Percentiles rank a stretch among this genome's conserved stretches.
Evolutionary conservation across 2,888 invertebrate species (phyloP).

Genomic region (Prosapia bicincta): DNA sequence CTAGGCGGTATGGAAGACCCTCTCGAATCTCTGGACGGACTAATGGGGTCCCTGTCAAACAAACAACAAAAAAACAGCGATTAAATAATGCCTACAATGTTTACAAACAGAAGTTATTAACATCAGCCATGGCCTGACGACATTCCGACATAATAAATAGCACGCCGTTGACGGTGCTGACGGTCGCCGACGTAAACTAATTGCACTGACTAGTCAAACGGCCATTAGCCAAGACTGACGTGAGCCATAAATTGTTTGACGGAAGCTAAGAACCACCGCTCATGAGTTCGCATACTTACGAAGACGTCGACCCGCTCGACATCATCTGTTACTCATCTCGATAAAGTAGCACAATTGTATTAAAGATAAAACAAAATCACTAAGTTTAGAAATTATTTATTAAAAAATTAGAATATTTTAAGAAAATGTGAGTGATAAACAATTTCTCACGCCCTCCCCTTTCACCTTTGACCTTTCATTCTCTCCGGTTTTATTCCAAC

Average conservation of each 20-base stretch:
- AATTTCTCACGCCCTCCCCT: neutral
- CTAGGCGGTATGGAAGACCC: constrained; percentile 63
- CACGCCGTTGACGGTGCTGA: constrained; percentile 18
- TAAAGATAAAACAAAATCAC: no score
- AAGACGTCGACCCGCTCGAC: neutral
- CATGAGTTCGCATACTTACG: constrained; percentile 3
- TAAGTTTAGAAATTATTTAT: neutral
- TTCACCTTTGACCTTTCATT: neutral
- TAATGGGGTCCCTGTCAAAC: constrained; percentile 62
- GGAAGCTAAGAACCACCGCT: constrained; percentile 11
- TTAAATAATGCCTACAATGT: constrained; percentile 1
- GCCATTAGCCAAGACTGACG: constrained; percentile 23
- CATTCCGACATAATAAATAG: constrained; percentile 25
- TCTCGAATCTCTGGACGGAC: constrained; percentile 74
- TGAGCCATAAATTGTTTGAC: constrained; percentile 26
- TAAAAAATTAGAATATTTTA: neutral
- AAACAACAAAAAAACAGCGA: constrained; percentile 47
- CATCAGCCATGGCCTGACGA: constrained; percentile 12
- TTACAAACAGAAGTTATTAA: constrained; percentile 1
- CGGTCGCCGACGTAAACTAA: constrained; percentile 20
- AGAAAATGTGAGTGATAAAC: neutral
- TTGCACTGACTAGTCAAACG: constrained; percentile 20
- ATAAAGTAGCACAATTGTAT: neutral
- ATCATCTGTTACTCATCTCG: neutral
- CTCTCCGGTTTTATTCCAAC: constrained; percentile 12